Percentiles rank a stretch among this genome's conserved stretches.
These are phyloP conservation scores for Yoshiicerus persimilis DNA, from an alignment of 1,140 invertebrate genomes.

Conservation along the genomic window DNA sequence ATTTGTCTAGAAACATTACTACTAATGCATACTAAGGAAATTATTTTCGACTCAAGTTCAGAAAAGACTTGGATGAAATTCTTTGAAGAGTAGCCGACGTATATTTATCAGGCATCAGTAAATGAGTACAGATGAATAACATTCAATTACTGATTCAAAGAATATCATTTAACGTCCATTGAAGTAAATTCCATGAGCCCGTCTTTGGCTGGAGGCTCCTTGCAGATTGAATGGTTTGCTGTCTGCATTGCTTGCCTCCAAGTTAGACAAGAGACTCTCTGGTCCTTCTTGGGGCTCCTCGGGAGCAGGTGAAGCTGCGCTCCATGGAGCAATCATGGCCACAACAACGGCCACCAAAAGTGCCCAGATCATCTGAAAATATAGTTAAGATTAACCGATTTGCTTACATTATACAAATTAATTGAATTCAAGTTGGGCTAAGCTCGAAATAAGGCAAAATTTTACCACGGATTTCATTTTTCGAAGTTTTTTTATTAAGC, in stretches of 20 bases:
- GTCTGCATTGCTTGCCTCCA: constrained; percentile 19
- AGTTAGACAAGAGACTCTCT: constrained; percentile 31
- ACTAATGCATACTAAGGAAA: not conserved
- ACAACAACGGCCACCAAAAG: constrained; percentile 34
- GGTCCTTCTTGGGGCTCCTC: constrained; percentile 28
- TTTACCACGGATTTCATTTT: not conserved
- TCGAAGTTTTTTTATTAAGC: not conserved
- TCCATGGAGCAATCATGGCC: constrained; percentile 28
- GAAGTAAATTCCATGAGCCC: constrained; percentile 43
- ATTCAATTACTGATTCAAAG: not conserved
- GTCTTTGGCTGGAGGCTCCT: constrained; percentile 30
- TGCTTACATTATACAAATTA: no score
- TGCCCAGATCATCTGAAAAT: constrained; percentile 37
- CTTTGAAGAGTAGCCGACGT: not conserved
- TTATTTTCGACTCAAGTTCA: not conserved
- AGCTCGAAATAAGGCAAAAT: not conserved
- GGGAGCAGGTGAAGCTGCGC: not conserved
- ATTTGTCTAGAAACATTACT: not conserved
- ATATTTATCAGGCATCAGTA: not conserved
- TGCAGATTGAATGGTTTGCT: constrained; percentile 44
- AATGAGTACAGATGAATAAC: not conserved
- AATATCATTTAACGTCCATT: constrained; percentile 35
- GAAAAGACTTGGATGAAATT: not conserved
- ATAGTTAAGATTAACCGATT: no score
- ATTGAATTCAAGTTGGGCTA: not conserved